Evolutionary conservation across 2,797 vertebrate species (phyloP).

Genomic region (Anableps anableps): DNA sequence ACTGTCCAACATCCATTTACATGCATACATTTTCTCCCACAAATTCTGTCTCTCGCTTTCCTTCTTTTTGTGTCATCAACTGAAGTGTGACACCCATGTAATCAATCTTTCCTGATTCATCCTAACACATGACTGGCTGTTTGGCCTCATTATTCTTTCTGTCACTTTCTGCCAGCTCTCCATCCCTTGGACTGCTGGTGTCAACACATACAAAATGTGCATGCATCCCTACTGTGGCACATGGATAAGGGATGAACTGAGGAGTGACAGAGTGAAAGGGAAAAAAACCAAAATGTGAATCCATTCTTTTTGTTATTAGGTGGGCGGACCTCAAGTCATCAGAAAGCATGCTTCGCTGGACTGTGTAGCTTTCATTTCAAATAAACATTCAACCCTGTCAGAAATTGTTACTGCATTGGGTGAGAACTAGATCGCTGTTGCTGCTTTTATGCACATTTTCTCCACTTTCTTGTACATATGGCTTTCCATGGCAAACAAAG

Average conservation of each 20-base stretch:
- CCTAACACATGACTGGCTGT: conserved; percentile 38
- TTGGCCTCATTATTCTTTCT: conserved; percentile 56
- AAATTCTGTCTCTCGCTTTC: conserved; percentile 20
- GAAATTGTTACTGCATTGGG: not conserved
- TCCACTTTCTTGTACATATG: not conserved
- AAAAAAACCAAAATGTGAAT: conserved; percentile 21
- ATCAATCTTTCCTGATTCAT: conserved; percentile 52
- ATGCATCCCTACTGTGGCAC: conserved; percentile 5
- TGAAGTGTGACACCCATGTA: conserved; percentile 39
- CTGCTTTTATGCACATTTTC: not conserved
- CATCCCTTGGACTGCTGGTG: conserved; percentile 18
- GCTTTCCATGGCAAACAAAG: not conserved
- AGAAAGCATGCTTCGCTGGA: conserved; percentile 8
- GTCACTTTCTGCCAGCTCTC: conserved; percentile 26
- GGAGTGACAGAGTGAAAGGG: conserved; percentile 9
- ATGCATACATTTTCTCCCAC: conserved; percentile 53
- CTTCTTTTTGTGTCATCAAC: conserved; percentile 25
- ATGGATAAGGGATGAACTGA: conserved; percentile 9
- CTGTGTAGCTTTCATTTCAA: conserved; percentile 7
- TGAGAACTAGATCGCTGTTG: conserved; percentile 1
- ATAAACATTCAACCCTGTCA: not conserved
- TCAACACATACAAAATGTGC: conserved; percentile 24
- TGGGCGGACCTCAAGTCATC: conserved; percentile 31
- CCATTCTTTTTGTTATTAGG: conserved; percentile 36
- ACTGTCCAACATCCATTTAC: conserved; percentile 58